Conservation (phyloP, 2,797 vertebrate species). For the Gobionotothen gibberifrons region DNA sequence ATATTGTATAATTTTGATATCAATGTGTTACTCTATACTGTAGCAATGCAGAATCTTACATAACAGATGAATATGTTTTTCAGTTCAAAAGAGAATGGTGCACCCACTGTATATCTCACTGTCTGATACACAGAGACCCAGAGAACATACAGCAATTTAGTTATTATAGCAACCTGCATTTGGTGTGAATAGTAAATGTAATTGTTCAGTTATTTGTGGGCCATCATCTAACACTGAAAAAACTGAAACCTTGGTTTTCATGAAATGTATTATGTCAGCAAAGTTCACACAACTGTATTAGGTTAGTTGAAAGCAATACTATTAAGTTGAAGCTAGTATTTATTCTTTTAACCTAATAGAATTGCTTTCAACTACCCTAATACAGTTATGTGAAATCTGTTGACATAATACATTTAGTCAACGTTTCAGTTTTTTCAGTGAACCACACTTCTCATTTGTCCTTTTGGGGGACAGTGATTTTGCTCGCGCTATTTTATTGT, state of each 20-base stretch:
- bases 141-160: conserved; percentile 60
- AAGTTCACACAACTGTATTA: too few species aligned
- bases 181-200: conserved; percentile 61
- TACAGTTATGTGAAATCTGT: too few species aligned
- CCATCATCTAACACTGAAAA: conserved; percentile 14
- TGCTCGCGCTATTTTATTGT: conserved; percentile 8
- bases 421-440: too few species aligned
- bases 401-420: too few species aligned
- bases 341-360: too few species aligned
- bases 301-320: too few species aligned
- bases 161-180: conserved; percentile 59
- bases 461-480: conserved; percentile 12
- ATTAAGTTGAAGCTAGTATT: too few species aligned
- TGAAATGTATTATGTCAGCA: too few species aligned
- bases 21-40: conserved; percentile 83
- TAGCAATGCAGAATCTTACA: conserved; percentile 82
- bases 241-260: too few species aligned
- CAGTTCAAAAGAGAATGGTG: conserved; percentile 66
- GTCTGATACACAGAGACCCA: conserved; percentile 60
- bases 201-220: conserved; percentile 42
- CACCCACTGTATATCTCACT: conserved; percentile 69
- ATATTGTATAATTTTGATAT: conserved; percentile 92
- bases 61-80: conserved; percentile 68
- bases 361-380: too few species aligned
- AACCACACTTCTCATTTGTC: conserved; percentile 25